Base-by-base conservation (phyloP, 2,888 invertebrate genomes). In the Clostera curtula region DNA sequence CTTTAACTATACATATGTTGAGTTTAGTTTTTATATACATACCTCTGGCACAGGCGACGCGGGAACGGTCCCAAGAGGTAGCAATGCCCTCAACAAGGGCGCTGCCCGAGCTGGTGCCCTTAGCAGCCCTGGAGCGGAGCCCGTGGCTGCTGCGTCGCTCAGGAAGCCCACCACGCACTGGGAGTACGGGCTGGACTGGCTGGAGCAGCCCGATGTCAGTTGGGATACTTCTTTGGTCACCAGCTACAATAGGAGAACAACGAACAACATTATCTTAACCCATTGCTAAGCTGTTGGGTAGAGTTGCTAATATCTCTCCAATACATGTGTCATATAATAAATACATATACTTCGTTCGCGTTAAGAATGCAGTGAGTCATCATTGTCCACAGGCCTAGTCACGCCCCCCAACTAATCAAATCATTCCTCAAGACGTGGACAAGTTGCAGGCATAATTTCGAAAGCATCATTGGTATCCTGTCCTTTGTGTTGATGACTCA, bases 61-160 rank as follows among this genome's bases (percentile, higher is more conserved):
- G n/a, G n/a, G n/a, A n/a, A n/a, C n/a, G 25, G 19, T 32, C 34
- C 24, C 31, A 8, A 59, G 55, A 10, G 57, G 57, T 27, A 55
- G 39, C 18, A 75, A 55, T 17, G 71, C 62, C 2, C 75, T 50
- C 36, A 76, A 49, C 30, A 79, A 48, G 13, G 67, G 60, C 29
- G 69, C 70, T n/a, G 72, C 69, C 32, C 53, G 56, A 5, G 64
- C 57, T 3, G 60, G 51, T 4, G 54, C 40, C 1, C 59, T 55
- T 49, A 53, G 42, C 35, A 72, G 46, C 17, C 55, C 42, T n/a
- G 38, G 31, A 3, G 40, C 44, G 11, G n/a, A n/a, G n/a, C n/a
- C n/a, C n/a, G n/a, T 35, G 25, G 38, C 26, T n/a, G 48, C 47
- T 29, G 46, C 44, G 29, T 41, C 28, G 31, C 54, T 54, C 44